A percentile compares a stretch with the other conserved stretches of the same genome.
These are phyloP conservation scores for Margaritifera margaritifera DNA, from an alignment of 2,888 invertebrate species.

Conservation along the genomic window DNA sequence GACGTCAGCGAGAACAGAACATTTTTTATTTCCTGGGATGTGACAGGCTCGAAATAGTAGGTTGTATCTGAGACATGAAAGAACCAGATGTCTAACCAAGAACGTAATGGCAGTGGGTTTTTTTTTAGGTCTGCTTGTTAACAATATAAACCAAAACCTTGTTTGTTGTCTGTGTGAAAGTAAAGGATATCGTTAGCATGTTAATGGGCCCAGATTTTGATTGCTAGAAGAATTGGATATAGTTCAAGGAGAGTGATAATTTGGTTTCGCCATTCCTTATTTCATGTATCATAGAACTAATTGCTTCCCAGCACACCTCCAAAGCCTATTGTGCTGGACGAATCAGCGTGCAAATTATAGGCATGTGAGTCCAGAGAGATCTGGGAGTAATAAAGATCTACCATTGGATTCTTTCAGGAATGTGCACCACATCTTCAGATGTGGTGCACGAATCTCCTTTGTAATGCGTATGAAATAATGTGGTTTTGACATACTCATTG, in stretches of 20 bases:
- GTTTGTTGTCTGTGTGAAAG: conserved; percentile 6
- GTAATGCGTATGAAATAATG: background rate
- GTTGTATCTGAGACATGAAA: background rate
- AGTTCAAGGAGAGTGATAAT: conserved; percentile 9
- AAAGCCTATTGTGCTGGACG: too few species aligned
- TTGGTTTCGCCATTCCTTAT: background rate
- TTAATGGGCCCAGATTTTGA: background rate
- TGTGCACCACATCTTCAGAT: background rate
- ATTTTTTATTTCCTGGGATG: too few species aligned
- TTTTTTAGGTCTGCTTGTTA: conserved; percentile 1
- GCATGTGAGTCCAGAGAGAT: background rate
- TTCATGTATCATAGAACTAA: conserved; percentile 10
- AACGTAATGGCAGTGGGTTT: background rate
- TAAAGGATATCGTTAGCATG: background rate
- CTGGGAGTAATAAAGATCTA: background rate
- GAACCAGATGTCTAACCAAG: background rate
- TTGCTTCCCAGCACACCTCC: conserved; percentile 6
- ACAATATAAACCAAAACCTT: conserved; percentile 4
- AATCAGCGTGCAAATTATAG: background rate
- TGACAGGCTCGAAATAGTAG: too few species aligned
- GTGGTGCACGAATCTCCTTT: background rate
- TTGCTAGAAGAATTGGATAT: conserved; percentile 11
- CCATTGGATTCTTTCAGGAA: conserved; percentile 3
- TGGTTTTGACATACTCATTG: background rate
- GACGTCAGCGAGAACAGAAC: too few species aligned